Conservation (phyloP, 1,140 invertebrate species). For the Lamellibrachia luymesi region DNA sequence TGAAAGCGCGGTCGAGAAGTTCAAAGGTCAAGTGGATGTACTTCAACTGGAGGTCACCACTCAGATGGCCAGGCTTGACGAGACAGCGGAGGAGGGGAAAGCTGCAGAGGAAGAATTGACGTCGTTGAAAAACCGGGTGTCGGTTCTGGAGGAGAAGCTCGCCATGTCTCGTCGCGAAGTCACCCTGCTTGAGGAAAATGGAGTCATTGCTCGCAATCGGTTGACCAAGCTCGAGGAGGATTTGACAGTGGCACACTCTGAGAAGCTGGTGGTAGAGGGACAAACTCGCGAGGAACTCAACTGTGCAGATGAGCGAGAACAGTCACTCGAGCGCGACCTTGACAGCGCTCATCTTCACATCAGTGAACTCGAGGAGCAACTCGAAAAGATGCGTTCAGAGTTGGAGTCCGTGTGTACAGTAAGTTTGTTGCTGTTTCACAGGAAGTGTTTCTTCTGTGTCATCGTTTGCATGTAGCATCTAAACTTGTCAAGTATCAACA, state of each 20-base stretch:
- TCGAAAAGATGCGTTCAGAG: background rate
- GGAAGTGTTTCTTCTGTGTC: background rate
- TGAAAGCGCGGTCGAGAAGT: background rate
- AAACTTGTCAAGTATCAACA: background rate
- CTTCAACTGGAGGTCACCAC: background rate
- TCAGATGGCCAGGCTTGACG: background rate
- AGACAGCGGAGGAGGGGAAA: background rate
- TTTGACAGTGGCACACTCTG: background rate
- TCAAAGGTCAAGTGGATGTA: background rate
- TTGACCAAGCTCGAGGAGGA: constrained; percentile 14
- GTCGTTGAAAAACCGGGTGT: background rate
- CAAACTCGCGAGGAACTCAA: constrained; percentile 11
- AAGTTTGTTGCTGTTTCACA: background rate
- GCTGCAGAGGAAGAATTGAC: background rate
- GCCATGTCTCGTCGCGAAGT: constrained; percentile 15
- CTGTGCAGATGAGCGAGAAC: background rate
- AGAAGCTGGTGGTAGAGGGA: constrained; percentile 1
- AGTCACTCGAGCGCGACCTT: background rate
- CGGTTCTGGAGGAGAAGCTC: constrained; percentile 16
- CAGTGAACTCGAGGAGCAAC: background rate
- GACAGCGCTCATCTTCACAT: background rate
- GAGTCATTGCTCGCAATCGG: background rate
- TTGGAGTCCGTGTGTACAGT: background rate
- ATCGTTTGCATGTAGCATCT: background rate
- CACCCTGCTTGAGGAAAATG: background rate